Conservation (phyloP, 2,797 vertebrate species). For the Scolopax bukidnonensis region DNA sequence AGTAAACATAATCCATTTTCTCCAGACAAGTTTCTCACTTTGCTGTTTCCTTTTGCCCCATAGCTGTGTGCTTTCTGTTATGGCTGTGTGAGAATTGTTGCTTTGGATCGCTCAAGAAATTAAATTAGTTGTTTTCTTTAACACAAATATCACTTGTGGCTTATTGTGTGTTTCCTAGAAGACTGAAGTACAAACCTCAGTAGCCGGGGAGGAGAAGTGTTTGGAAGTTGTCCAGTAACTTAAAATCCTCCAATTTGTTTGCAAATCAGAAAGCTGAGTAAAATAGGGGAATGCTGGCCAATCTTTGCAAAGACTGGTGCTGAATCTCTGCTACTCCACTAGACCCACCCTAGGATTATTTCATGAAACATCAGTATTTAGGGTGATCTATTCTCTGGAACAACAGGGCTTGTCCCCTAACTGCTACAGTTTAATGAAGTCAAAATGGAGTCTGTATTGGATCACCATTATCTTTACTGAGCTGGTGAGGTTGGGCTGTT, state of each 20-base stretch:
- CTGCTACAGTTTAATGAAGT: background rate
- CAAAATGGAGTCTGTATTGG: background rate
- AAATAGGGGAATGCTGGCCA: background rate
- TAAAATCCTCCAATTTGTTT: background rate
- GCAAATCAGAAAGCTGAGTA: background rate
- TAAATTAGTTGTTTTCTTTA: background rate
- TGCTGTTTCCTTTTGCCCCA: background rate
- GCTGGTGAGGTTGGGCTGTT: background rate
- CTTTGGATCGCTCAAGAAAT: background rate
- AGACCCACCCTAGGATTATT: background rate
- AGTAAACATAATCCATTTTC: background rate
- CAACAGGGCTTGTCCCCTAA: background rate
- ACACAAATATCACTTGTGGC: background rate
- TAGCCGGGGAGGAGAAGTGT: accelerated
- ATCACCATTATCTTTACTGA: background rate
- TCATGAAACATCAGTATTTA: background rate
- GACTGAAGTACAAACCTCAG: background rate
- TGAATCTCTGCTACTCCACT: background rate
- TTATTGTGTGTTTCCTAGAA: background rate
- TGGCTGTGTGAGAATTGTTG: background rate
- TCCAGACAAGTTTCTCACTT: background rate
- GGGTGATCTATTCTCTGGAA: background rate
- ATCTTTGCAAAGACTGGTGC: background rate
- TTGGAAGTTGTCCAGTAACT: background rate
- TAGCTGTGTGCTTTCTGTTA: background rate